Conservation (phyloP, 2,113 vertebrate genomes). For the Embiotoca jacksoni region DNA sequence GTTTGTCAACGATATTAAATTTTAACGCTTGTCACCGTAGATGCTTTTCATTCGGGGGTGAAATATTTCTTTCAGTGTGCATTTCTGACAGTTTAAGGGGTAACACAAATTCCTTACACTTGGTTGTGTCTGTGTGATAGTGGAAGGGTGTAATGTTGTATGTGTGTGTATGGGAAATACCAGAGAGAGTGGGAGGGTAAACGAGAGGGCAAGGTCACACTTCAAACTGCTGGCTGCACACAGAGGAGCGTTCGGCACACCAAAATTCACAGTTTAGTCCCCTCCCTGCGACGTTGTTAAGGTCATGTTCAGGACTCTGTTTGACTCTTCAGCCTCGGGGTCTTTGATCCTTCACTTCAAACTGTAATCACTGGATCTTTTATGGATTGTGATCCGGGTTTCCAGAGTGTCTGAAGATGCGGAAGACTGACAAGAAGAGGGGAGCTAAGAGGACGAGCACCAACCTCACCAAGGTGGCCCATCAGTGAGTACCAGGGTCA, state of each 20-base stretch:
- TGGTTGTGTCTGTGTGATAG: constrained; percentile 24
- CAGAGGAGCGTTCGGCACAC: not conserved
- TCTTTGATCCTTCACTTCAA: not conserved
- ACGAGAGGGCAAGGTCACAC: constrained; percentile 22
- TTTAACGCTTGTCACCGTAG: not conserved
- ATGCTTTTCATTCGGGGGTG: not conserved
- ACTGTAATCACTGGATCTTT: not conserved
- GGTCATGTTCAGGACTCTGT: constrained; percentile 1
- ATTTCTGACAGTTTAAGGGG: not conserved
- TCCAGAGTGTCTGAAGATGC: constrained; percentile 45
- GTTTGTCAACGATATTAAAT: not conserved
- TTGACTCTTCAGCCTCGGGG: not conserved
- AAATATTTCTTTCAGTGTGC: constrained; percentile 1
- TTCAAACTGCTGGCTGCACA: constrained; percentile 10
- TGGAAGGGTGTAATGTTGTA: not conserved
- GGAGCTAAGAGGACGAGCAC: not conserved
- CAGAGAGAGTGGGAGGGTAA: constrained; percentile 36
- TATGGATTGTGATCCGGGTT: not conserved
- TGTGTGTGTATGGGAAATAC: constrained; percentile 24
- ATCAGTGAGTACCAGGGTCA: constrained; percentile 50
- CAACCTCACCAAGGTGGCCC: constrained; percentile 37
- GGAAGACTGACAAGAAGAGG: constrained; percentile 46
- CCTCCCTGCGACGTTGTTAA: not conserved
- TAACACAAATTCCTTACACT: constrained; percentile 10
- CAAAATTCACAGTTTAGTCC: not conserved